phyloP scores from a whole-genome alignment of 1,140 invertebrate species.

The Plectrocnemia conspersa region DNA sequence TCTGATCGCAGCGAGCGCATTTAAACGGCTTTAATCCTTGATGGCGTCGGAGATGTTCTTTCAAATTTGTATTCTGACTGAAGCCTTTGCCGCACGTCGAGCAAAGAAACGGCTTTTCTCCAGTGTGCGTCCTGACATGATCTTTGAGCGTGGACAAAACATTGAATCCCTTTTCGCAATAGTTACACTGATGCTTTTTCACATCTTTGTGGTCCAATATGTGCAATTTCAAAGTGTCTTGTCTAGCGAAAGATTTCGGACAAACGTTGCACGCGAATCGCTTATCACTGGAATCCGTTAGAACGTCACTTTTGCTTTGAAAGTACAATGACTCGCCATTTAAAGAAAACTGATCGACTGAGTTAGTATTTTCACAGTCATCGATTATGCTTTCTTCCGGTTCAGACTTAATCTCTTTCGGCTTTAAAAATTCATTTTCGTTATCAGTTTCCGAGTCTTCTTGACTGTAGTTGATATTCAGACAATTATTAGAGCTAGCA shows the following conservation, averaged over 20 bases:
- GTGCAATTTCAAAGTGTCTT: constrained; percentile 28
- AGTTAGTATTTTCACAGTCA: too few species aligned
- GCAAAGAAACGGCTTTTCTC: constrained; percentile 45
- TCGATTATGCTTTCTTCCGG: too few species aligned
- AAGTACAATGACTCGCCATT: too few species aligned
- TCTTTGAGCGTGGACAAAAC: constrained; percentile 44
- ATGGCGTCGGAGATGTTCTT: constrained; percentile 42
- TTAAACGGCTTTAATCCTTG: constrained; percentile 41
- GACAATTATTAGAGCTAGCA: not conserved
- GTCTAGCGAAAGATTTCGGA: constrained; percentile 32
- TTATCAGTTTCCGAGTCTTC: constrained; percentile 1
- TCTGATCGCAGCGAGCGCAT: constrained; percentile 37
- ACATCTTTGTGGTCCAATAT: constrained; percentile 29
- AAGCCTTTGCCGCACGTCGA: constrained; percentile 43
- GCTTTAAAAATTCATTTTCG: constrained; percentile 1
- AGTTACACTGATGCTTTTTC: constrained; percentile 27
- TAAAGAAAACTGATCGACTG: too few species aligned
- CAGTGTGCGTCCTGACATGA: constrained; percentile 45
- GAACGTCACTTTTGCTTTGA: too few species aligned
- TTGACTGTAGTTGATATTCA: not conserved
- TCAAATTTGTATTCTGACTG: constrained; percentile 42
- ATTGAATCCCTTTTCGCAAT: constrained; percentile 38
- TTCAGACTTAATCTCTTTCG: constrained; percentile 10
- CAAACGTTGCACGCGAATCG: constrained; percentile 42
- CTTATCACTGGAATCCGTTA: constrained; percentile 42